Evolutionary conservation across 2,113 vertebrate species (phyloP).

Genomic region (Misgurnus mizolepis): DNA sequence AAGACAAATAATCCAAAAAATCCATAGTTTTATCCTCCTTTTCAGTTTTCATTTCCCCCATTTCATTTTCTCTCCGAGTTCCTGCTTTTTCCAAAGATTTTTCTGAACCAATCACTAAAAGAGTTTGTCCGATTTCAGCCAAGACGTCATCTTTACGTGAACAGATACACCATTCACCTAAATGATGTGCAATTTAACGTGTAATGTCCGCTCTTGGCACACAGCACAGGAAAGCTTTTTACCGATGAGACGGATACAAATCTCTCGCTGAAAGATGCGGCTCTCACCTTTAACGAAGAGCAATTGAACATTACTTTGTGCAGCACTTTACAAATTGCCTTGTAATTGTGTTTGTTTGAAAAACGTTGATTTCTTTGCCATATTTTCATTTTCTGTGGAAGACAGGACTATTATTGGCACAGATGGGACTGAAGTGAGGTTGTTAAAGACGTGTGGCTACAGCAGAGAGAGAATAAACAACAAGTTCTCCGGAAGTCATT

Average conservation of each 20-base stretch:
- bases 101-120: slow-evolving; percentile 53
- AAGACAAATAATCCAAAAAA: too few relatives aligned
- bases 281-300: slow-evolving; percentile 58
- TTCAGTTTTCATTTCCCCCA: background rate
- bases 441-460: slow-evolving; percentile 51
- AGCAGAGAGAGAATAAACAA: slow-evolving; percentile 48
- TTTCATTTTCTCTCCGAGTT: slow-evolving; percentile 25
- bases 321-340: slow-evolving; percentile 69
- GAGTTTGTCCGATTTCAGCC: slow-evolving; percentile 55
- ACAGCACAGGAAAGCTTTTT: slow-evolving; percentile 65
- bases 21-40: background rate
- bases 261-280: slow-evolving; percentile 59
- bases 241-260: slow-evolving; percentile 57
- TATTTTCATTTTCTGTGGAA: slow-evolving; percentile 53
- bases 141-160: slow-evolving; percentile 34
- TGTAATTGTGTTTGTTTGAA: slow-evolving; percentile 70
- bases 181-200: slow-evolving; percentile 57
- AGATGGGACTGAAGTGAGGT: slow-evolving; percentile 50
- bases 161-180: slow-evolving; percentile 48
- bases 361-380: slow-evolving; percentile 62
- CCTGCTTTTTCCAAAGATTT: slow-evolving; percentile 50
- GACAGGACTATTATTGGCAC: slow-evolving; percentile 53
- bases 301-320: slow-evolving; percentile 62
- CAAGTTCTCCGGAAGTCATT: slow-evolving; percentile 27
- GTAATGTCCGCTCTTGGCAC: slow-evolving; percentile 64